Base-by-base conservation (phyloP, 2,113 vertebrate species). In the Nannospalax galili region DNA sequence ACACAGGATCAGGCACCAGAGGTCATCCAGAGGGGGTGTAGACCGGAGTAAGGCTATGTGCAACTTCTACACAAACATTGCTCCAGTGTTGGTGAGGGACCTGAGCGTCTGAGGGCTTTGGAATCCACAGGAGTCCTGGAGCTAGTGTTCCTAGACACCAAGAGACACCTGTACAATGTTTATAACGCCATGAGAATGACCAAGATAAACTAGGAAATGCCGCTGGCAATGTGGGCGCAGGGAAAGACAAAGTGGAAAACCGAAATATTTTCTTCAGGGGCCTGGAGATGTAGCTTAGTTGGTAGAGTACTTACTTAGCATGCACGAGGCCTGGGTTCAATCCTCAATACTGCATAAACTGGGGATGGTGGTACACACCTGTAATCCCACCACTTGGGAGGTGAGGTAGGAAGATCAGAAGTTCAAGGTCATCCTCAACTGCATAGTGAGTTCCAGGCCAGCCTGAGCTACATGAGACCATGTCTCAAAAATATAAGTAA, bases 151-250 rank as follows among this genome's bases (percentile, higher is more conserved):
- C 5, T 30, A 17, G 37, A 24, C 6, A 20, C 37, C 37, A 16
- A 40, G 28, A 3, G 37, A 72, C 35, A 20, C 6, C 26, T 58
- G 35, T 4, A 5, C 60, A 1, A 0, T 3, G 16, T 11, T 1
- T 35, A 11, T 52, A 7, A 5, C 5, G 2, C n/a, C 32, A 1
- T 3, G 32, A 20, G 5, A 0, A 11, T 11, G 40, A 20, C 10
- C 1, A 45, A 10, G 45, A 35, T 35, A 65, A 45, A 45, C 81
- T 40, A 67, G 81, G 30, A 48, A 30, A 56, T 2, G 28, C 32
- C 4, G 2, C 64, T 35, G 6, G 64, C 17, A 42, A 28, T 28
- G 9, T n/a, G 28, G 20, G 19, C 4, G 16, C 0, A 4, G 3
- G 9, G 62, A 7, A 32, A 74, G 15, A 26, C 42, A 11, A 78